These are phyloP conservation scores for Bombus fervidus DNA, from an alignment of 1,140 invertebrate species.

Conservation along the genomic window DNA sequence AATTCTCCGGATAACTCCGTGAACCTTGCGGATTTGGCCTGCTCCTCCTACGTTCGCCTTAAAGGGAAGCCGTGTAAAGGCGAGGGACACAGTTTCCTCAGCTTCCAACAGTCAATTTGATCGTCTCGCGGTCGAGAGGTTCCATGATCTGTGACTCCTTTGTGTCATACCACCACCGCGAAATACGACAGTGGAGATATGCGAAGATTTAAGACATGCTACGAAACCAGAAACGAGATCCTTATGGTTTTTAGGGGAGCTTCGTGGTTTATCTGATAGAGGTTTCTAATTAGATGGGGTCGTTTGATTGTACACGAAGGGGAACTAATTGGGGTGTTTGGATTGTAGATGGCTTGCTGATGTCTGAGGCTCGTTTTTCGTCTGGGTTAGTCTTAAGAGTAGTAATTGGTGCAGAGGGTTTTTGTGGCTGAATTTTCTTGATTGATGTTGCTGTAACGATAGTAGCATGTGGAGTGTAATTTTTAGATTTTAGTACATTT, in stretches of 20 bases:
- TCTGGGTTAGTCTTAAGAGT: not conserved
- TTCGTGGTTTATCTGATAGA: not conserved
- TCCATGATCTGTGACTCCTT: not conserved
- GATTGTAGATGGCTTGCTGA: not conserved
- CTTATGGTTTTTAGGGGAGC: not conserved
- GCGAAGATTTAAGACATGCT: not conserved
- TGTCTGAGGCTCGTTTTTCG: not conserved
- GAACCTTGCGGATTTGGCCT: constrained; percentile 4
- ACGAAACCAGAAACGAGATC: not conserved
- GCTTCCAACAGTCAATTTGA: constrained; percentile 3
- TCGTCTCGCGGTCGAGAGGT: constrained; percentile 3
- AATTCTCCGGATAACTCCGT: constrained; percentile 34
- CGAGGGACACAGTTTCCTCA: constrained; percentile 3
- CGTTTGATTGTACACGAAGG: not conserved
- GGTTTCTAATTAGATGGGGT: not conserved
- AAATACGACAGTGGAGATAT: not conserved
- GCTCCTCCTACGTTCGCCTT: not conserved
- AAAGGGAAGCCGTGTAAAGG: constrained; percentile 22
- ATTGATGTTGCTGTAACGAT: not conserved
- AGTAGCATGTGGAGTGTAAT: not conserved
- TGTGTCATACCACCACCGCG: not conserved
- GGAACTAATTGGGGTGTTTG: constrained; percentile 2
- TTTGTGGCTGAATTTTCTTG: not conserved
- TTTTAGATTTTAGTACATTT: not conserved
- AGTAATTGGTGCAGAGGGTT: not conserved